Evolutionary conservation across 2,797 vertebrate species (phyloP), one percentile per base, ranked within the genome.

Genomic region (Clarias laeviceps): DNA sequence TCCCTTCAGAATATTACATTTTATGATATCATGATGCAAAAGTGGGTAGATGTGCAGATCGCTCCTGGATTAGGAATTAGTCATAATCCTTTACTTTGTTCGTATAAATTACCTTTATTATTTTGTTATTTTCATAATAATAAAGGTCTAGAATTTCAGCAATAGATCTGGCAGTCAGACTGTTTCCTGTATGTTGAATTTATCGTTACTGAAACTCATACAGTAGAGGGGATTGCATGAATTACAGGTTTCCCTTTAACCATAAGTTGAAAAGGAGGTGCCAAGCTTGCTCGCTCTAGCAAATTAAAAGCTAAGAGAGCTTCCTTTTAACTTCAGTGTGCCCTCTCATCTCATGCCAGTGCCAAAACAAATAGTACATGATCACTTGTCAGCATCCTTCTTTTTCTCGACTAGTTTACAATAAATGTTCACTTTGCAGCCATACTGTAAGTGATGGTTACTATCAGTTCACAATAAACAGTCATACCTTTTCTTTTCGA

Each of bases 241-340:
- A 94, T 95, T 93, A 94, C 91, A 95, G 94, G 90, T 91, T 89
- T 68, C 88, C n/a, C 85, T 87, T 89, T 93, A 94, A 93, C 92
- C 92, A 92, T 91, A 80, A 90, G 90, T 90, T 89, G 86, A 57
- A 86, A 76, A 34, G 84, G 73, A 83, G 84, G 84, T 90, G 90
- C 92, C 90, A 91, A 93, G 91, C 90, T 91, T 93, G 87, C 92
- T 94, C 92, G 80, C 80, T 87, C 56, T 91, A 94, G 93, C 92
- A 96, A 95, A 95, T 95, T 93, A 96, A 95, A 95, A 95, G 95
- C 94, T 91, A 91, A 90, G 74, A 90, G 90, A 87, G 90, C 91
- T 94, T 94, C 94, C 94, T 93, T 90, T 91, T 90, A 90, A 93
- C 91, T 92, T 84, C 83, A 86, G 76, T 34, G 72, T 80, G 85